Evolutionary conservation across 2,888 invertebrate species (phyloP), one percentile per base, ranked within the genome.

Genomic region (Trileptium ribeirensis): DNA sequence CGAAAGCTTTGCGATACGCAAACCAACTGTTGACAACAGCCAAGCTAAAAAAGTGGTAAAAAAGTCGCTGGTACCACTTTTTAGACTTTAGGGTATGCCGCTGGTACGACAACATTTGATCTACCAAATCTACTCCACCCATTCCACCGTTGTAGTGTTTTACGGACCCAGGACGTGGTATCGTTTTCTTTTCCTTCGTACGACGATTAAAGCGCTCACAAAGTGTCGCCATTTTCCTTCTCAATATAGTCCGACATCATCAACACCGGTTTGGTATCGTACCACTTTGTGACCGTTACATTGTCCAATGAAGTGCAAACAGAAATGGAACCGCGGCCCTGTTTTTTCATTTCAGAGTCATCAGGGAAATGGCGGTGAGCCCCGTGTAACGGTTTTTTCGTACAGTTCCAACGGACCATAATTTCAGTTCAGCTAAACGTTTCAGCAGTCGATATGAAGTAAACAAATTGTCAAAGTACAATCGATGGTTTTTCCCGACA

Each of bases 41-140:
- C 8, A 70, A 31, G n/a, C 36, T 70, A n/a, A 70, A 70, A 70
- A 70, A 70, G 36, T 70, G 36, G 70, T 70, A 70, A 31, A 70
- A 70, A 8, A 70, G 33, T 15, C 70, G 70, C 70, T 33, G 31
- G 33, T 70, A 70, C 70, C 70, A 70, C n/a, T 31, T 8, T 31
- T 31, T 70, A 33, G 70, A 70, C 15, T 36, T 29, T 70, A 70
- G 33, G 19, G 33, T 15, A 31, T 70, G 70, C 36, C 33, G 15
- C 15, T 70, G 36, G 33, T 33, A 33, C 15, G 70, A 70, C 70
- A 70, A 19, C 70, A 70, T 70, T 70, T 70, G 70, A 31, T 70
- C 70, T 19, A 70, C 36, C 70, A 70, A 70, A 36, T 70, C 70
- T 15, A 70, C 70, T 31, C 70, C 36, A n/a, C 70, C 33, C 70